A percentile compares a stretch with the other conserved stretches of the same genome.
These are phyloP conservation scores for Pterostichus niger DNA, from an alignment of 2,888 invertebrate genomes.

Conservation along the genomic window DNA sequence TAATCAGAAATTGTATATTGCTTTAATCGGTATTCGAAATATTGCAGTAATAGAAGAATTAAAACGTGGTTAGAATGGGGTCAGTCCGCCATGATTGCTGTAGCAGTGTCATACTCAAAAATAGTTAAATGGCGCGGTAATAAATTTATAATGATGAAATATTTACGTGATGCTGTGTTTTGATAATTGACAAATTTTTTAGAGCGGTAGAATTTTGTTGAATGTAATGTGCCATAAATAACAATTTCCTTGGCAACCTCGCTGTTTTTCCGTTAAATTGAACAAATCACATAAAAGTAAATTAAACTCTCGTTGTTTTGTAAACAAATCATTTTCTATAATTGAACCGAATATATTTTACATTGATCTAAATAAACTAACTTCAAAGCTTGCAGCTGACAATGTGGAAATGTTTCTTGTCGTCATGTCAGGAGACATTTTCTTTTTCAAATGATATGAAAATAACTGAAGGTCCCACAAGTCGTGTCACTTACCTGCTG, in stretches of 20 bases:
- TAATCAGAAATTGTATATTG: too few species aligned
- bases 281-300: slow-evolving; percentile 47
- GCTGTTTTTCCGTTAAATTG: slow-evolving; percentile 40
- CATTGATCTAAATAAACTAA: slow-evolving; percentile 28
- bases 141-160: background rate
- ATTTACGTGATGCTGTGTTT: slow-evolving; percentile 8
- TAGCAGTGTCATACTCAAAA: too few species aligned
- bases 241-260: slow-evolving; percentile 49
- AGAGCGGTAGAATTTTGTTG: too few species aligned
- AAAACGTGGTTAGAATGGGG: too few species aligned
- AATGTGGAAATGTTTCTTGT: background rate
- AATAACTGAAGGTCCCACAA: slow-evolving; percentile 41
- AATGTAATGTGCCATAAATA: slow-evolving; percentile 31
- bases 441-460: slow-evolving; percentile 1
- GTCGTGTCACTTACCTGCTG: slow-evolving; percentile 46
- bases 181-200: slow-evolving; percentile 13
- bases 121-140: too few species aligned
- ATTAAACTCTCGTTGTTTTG: slow-evolving; percentile 53
- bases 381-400: slow-evolving; percentile 14
- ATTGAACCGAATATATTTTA: slow-evolving; percentile 44
- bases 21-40: too few species aligned
- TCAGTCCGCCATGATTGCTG: too few species aligned
- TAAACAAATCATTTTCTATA: slow-evolving; percentile 52
- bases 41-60: too few species aligned
- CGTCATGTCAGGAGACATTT: background rate